Percentiles rank a stretch among this genome's conserved stretches.
phyloP scores from a whole-genome alignment of 2,113 vertebrate genomes.

The Menidia beryllina region DNA sequence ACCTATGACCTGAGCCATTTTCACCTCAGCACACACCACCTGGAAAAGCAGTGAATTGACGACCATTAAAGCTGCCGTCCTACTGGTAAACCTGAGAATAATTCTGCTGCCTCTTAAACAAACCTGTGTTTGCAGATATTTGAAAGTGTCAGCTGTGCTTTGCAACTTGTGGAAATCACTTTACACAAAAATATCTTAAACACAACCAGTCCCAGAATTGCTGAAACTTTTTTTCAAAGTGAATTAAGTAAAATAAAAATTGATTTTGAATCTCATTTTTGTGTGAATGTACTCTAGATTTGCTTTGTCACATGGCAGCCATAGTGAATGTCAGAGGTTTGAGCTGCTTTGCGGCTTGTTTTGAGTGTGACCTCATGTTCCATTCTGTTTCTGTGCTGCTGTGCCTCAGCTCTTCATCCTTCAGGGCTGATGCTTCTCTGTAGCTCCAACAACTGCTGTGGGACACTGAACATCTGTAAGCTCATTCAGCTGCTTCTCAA shows the following conservation, averaged over 20 bases:
- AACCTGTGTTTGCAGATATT: slow-evolving; percentile 12
- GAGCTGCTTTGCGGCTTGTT: slow-evolving; percentile 64
- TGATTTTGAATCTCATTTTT: neutral
- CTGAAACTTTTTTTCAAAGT: too few relatives aligned
- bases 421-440: slow-evolving; percentile 71
- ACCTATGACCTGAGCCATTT: slow-evolving; percentile 58
- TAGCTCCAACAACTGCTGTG: slow-evolving; percentile 77
- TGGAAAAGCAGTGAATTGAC: slow-evolving; percentile 69
- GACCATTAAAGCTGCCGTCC: slow-evolving; percentile 34
- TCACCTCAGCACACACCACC: slow-evolving; percentile 60
- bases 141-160: neutral
- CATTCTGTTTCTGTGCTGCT: slow-evolving; percentile 75
- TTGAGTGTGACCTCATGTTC: slow-evolving; percentile 80
- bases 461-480: slow-evolving; percentile 80
- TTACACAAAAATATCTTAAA: too few relatives aligned
- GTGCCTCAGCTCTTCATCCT: slow-evolving; percentile 65
- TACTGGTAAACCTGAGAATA: slow-evolving; percentile 20
- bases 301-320: slow-evolving; percentile 1
- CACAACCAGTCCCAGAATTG: too few relatives aligned
- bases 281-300: neutral
- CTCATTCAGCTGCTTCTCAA: slow-evolving; percentile 59
- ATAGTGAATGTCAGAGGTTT: slow-evolving; percentile 56
- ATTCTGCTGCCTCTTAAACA: slow-evolving; percentile 44
- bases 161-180: too few relatives aligned
- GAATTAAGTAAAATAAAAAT: neutral